Conservation (phyloP, 23 tunicate species). For the Ascidia mentula region DNA sequence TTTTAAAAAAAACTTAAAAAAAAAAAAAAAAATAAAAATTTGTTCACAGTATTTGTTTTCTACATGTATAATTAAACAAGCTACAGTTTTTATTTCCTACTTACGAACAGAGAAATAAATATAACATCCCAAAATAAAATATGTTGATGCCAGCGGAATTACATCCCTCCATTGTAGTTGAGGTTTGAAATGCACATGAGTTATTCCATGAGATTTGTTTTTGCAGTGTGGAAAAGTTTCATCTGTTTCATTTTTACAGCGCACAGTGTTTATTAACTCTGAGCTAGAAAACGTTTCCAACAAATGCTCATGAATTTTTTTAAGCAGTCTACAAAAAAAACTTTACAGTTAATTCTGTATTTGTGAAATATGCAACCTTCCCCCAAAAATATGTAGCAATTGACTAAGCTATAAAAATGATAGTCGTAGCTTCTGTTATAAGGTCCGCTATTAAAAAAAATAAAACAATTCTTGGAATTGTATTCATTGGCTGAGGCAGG, state of each 20-base stretch:
- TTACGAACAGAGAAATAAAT: conserved; percentile 88
- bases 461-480: no score
- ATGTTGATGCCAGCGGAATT: conserved; percentile 61
- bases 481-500: no score
- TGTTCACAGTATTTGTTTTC: no score
- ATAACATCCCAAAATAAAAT: conserved; percentile 79
- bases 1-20: no score
- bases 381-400: no score
- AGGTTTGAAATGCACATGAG: conserved; percentile 68
- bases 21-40: no score
- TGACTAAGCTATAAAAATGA: no score
- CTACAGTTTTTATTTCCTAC: not conserved
- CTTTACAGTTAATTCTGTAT: not conserved
- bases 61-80: not conserved
- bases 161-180: conserved; percentile 60
- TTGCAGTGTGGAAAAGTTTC: conserved; percentile 8
- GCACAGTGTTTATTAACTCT: not conserved
- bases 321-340: not conserved
- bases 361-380: no score
- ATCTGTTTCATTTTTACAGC: conserved; percentile 3
- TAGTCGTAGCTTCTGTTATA: no score
- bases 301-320: conserved; percentile 14
- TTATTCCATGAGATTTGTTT: conserved; percentile 30
- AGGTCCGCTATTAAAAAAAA: no score
- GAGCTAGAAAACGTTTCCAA: conserved; percentile 16